Base-by-base conservation (phyloP, 2,113 vertebrate genomes). In the Carassius carassius region DNA sequence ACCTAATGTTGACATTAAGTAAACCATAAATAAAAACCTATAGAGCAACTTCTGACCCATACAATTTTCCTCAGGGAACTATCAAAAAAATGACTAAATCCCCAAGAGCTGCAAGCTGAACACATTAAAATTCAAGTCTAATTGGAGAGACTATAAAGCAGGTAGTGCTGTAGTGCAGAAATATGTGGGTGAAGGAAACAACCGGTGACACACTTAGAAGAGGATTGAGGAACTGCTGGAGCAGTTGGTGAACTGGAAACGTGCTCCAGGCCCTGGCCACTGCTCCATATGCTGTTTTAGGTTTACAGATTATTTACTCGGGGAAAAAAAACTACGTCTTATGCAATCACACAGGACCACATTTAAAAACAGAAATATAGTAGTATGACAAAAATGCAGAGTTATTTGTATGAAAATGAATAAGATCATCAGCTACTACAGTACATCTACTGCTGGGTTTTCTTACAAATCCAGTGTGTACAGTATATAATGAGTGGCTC, bases 141-240 rank as follows among this genome's bases (percentile, higher is more conserved):
- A 62, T 78, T 44, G 72, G 72, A 62, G 7, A 58, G 21, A 23
- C 13, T 78, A 12, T 62, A 41, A 62, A 44, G 29, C 76, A 78
- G 76, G 32, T 47, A 25, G 12, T 41, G 51, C 47, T 25, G 29
- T 72, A 29, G 25, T 25, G 29, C 58, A 78, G 63, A 56, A 41
- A 80, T 58, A 77, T 63, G 63, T 73, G 32, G 70, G 23, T 79
- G 51, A 51, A 29, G 67, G n/a, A n/a, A 67, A 21, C 70, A 37
- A 25, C 67, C n/a, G 47, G 44, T 47, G 78, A 82, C 41, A 37
- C 7, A 44, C 37, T 75, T 58, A 74, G n/a, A 3, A 60, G 76
- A 62, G 11, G 56, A 62, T 37, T 60, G 76, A 62, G 76, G 76
- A 74, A 74, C 72, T 74, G 72, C 72, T 74, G 72, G 72, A 41